Conservation (phyloP, 2,888 invertebrate genomes). For the Tupiocoris notatus region DNA sequence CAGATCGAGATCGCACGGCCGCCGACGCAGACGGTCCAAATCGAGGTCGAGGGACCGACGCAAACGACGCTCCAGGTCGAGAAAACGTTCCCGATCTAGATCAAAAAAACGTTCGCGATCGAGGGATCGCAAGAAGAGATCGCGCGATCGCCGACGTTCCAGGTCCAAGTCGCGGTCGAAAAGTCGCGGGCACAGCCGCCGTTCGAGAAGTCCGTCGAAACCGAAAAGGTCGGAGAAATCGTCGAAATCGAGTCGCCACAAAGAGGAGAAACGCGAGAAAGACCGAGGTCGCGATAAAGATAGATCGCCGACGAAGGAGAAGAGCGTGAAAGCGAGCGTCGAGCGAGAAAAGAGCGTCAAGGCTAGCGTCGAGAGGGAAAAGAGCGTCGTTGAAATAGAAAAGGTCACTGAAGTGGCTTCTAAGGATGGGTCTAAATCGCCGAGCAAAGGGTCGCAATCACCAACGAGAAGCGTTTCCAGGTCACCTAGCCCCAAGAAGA, state of each 20-base stretch:
- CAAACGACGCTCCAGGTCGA: slow-evolving; percentile 55
- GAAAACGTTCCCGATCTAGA: slow-evolving; percentile 58
- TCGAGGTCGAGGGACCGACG: slow-evolving; percentile 50
- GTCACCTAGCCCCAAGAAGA: slow-evolving; percentile 39
- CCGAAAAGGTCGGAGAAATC: slow-evolving; percentile 50
- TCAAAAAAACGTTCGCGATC: slow-evolving; percentile 57
- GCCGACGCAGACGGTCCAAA: slow-evolving; percentile 50
- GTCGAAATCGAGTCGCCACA: slow-evolving; percentile 47
- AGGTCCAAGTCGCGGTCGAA: slow-evolving; percentile 48
- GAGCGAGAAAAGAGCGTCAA: slow-evolving; percentile 9
- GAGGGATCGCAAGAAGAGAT: slow-evolving; percentile 53
- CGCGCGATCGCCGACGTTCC: slow-evolving; percentile 40
- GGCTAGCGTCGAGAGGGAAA: neutral
- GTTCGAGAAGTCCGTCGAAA: slow-evolving; percentile 50
- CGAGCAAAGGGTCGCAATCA: slow-evolving; percentile 45
- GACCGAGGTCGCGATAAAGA: slow-evolving; percentile 40
- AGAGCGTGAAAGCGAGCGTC: slow-evolving; percentile 18
- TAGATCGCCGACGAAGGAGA: slow-evolving; percentile 42
- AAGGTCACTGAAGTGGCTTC: neutral
- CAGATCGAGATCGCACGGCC: slow-evolving; percentile 51
- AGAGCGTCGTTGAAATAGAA: neutral
- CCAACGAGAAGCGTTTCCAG: slow-evolving; percentile 11
- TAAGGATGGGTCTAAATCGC: slow-evolving; percentile 47
- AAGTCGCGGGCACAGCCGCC: slow-evolving; percentile 52
- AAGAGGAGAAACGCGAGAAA: slow-evolving; percentile 46